Evolutionary conservation across 2,888 invertebrate genomes (phyloP), one percentile per base, ranked within the genome.

Genomic region (Scaptodrosophila latifasciaeformis): DNA sequence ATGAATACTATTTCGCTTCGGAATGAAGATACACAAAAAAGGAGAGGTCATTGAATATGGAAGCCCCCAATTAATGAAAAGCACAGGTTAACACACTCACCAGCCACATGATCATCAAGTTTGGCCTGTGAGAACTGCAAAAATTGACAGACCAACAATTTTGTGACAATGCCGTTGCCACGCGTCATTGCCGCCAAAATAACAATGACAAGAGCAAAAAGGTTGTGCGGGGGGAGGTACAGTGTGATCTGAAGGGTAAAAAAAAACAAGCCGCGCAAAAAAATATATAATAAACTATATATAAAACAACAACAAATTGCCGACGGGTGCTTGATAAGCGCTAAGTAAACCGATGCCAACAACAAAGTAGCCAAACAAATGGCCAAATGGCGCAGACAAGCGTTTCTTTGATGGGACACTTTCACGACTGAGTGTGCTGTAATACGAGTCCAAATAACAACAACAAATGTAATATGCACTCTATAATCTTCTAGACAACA

Each of bases 121-220:
- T n/a, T n/a, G n/a, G n/a, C n/a, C n/a, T n/a, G n/a, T n/a, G 35
- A 42, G 50, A 44, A 51, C 12, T 59, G 55, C 55, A n/a, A 55
- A n/a, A 57, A 51, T 59, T 39, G 47, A 48, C 59, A 17, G 40
- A n/a, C n/a, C 18, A 40, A 40, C 5, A 6, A 3, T 31, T 40
- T 19, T 40, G 19, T 17, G 19, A 43, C 43, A 29, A 29, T 15
- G 29, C 17, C 13, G 2, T 13, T 63, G 79, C 71, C 71, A 71
- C 71, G 71, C 71, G 71, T 39, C 78, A 50, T 34, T 48, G 6
- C 13, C 24, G 15, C n/a, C 2, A 12, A n/a, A 39, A 39, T 7
- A 39, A 17, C 35, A 24, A 10, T 46, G 27, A 57, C 45, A 30
- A 40, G 37, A 10, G 12, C 27, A 27, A 31, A 31, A 35, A 35